phyloP scores from a whole-genome alignment of 2,113 vertebrate species.

The Apistogramma diplotaenia region DNA sequence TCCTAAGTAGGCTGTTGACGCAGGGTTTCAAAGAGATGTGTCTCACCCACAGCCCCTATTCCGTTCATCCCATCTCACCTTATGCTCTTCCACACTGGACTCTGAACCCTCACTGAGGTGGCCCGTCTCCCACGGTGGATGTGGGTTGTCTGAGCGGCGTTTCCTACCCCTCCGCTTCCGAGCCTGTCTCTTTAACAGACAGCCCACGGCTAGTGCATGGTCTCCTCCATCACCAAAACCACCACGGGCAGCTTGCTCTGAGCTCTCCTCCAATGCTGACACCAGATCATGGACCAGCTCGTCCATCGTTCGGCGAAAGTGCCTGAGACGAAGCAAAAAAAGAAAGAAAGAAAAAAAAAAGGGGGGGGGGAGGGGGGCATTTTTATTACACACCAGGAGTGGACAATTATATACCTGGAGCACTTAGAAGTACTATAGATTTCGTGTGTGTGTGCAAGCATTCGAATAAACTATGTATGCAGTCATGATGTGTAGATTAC shows the following conservation, averaged over 20 bases:
- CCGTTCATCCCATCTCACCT: constrained; percentile 30
- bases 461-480: not conserved
- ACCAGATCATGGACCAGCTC: constrained; percentile 98
- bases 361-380: not conserved
- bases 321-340: constrained; percentile 72
- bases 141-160: constrained; percentile 86
- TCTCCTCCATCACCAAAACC: constrained; percentile 91
- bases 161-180: constrained; percentile 95
- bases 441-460: not conserved
- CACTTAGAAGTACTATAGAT: not conserved
- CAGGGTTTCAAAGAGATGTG: not conserved
- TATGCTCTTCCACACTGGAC: constrained; percentile 89
- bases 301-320: constrained; percentile 97
- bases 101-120: constrained; percentile 96
- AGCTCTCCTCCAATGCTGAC: constrained; percentile 97
- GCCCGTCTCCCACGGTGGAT: constrained; percentile 89
- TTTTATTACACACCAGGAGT: not conserved
- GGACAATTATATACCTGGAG: not conserved
- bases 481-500: not conserved
- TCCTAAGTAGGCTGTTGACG: not conserved
- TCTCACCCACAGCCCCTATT: not conserved
- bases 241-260: constrained; percentile 94
- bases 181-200: constrained; percentile 92
- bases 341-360: no score
- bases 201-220: constrained; percentile 85